Evolutionary conservation across 2,888 invertebrate genomes (phyloP).

Genomic region (Pycnomerus fuliginosus): DNA sequence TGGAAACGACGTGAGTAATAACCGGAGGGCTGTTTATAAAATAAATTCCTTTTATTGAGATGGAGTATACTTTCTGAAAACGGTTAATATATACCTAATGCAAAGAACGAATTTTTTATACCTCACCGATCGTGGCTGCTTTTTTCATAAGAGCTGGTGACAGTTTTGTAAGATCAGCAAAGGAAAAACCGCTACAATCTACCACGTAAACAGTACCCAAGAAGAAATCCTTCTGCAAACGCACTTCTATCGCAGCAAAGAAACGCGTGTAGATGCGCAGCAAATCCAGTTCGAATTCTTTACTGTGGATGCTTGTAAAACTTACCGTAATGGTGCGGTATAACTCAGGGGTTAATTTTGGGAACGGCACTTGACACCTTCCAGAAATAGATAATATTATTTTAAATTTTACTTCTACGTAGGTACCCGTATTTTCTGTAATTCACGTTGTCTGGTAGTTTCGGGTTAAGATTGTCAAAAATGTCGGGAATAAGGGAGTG

Average conservation of each 20-base stretch:
- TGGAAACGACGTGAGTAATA: constrained; percentile 41
- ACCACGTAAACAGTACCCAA: too few relatives aligned
- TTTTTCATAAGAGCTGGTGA: constrained; percentile 2
- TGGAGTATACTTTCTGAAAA: constrained; percentile 55
- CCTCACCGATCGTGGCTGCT: constrained; percentile 4
- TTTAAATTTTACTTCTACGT: too few relatives aligned
- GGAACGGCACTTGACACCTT: too few relatives aligned
- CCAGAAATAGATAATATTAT: constrained; percentile 1
- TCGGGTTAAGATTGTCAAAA: constrained; percentile 24
- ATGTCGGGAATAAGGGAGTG: constrained; percentile 32
- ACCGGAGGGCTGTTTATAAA: constrained; percentile 51
- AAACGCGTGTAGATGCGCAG: too few relatives aligned
- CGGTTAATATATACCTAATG: neutral
- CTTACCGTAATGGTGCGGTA: too few relatives aligned
- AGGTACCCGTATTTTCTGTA: constrained; percentile 29
- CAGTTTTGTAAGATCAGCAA: constrained; percentile 1
- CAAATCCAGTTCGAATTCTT: too few relatives aligned
- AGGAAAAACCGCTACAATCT: neutral
- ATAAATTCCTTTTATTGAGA: constrained; percentile 52
- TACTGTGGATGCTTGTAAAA: too few relatives aligned
- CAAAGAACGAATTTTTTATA: neutral
- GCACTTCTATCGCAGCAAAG: too few relatives aligned
- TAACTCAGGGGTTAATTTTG: too few relatives aligned
- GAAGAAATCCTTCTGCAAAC: too few relatives aligned
- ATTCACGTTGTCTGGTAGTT: constrained; percentile 7